These are phyloP conservation scores for Osmerus mordax DNA, from an alignment of 2,113 vertebrate species.

Conservation along the genomic window DNA sequence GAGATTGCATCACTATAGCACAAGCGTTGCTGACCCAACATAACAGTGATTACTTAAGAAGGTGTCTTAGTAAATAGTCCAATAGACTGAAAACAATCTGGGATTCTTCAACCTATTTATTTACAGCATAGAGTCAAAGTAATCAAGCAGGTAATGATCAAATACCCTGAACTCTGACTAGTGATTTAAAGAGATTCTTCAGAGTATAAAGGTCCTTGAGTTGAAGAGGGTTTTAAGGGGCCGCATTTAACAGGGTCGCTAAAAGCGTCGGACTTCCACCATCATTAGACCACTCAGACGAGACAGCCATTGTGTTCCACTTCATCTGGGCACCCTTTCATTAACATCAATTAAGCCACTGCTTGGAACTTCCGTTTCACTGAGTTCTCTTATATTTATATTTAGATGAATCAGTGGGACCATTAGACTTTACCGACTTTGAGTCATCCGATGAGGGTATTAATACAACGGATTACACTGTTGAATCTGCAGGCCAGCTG, in stretches of 20 bases:
- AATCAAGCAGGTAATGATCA: neutral
- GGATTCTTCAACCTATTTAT: neutral
- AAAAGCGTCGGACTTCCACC: constrained; percentile 32
- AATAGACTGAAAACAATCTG: constrained; percentile 6
- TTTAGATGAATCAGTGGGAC: too few species aligned
- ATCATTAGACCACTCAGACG: constrained; percentile 34
- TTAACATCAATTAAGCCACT: constrained; percentile 32
- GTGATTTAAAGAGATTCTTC: constrained; percentile 23
- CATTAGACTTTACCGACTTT: too few species aligned
- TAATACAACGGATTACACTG: too few species aligned
- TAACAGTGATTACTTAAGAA: neutral
- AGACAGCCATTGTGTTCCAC: constrained; percentile 12
- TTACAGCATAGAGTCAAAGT: neutral
- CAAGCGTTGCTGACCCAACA: constrained; percentile 22
- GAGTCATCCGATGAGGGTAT: too few species aligned
- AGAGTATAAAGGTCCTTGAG: constrained; percentile 18
- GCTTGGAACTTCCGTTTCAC: neutral
- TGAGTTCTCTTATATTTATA: too few species aligned
- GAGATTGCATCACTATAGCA: constrained; percentile 32
- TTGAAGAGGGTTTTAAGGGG: constrained; percentile 26
- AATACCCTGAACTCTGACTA: neutral
- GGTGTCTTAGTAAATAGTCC: constrained; percentile 16
- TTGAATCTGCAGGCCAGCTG: too few species aligned
- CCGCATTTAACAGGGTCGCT: constrained; percentile 3
- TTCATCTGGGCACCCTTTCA: constrained; percentile 27